Conservation (phyloP, 1,140 invertebrate genomes). For the Aphidius ervi region DNA sequence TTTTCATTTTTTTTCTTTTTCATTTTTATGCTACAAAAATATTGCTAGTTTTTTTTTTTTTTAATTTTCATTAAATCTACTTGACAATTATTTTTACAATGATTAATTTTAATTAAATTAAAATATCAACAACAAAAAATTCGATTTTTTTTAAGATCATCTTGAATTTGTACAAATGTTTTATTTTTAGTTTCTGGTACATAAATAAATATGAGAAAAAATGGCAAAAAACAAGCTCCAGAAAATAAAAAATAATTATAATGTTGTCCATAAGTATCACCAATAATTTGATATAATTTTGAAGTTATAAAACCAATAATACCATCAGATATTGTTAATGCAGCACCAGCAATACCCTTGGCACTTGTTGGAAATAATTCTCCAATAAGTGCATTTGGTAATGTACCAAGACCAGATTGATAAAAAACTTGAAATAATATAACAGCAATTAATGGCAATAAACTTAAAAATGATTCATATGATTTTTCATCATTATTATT, state of each 20-base stretch:
- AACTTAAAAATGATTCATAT: slow-evolving; percentile 38
- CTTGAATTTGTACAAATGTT: slow-evolving; percentile 48
- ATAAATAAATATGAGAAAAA: slow-evolving; percentile 41
- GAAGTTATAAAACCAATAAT: slow-evolving; percentile 73
- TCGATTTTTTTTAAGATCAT: slow-evolving; percentile 28
- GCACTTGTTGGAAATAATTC: slow-evolving; percentile 74
- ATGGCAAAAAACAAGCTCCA: slow-evolving; percentile 52
- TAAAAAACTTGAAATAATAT: slow-evolving; percentile 68
- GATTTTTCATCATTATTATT: slow-evolving; percentile 29
- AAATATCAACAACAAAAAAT: slow-evolving; percentile 1
- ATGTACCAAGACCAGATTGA: slow-evolving; percentile 69
- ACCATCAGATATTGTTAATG: slow-evolving; percentile 64
- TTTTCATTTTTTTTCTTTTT: too few species aligned
- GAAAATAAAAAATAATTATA: slow-evolving; percentile 74
- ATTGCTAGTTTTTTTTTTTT: too few species aligned
- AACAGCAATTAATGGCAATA: slow-evolving; percentile 64
- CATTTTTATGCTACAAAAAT: too few species aligned
- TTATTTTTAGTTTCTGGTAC: slow-evolving; percentile 53
- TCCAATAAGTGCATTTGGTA: slow-evolving; percentile 71
- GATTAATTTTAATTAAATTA: neutral
- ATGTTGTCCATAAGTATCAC: slow-evolving; percentile 59
- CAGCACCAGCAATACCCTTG: slow-evolving; percentile 65
- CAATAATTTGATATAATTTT: slow-evolving; percentile 68
- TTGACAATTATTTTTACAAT: neutral
- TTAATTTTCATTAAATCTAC: too few species aligned